Evolutionary conservation across 2,797 vertebrate genomes (phyloP).

Genomic region (Rachycentron canadum): DNA sequence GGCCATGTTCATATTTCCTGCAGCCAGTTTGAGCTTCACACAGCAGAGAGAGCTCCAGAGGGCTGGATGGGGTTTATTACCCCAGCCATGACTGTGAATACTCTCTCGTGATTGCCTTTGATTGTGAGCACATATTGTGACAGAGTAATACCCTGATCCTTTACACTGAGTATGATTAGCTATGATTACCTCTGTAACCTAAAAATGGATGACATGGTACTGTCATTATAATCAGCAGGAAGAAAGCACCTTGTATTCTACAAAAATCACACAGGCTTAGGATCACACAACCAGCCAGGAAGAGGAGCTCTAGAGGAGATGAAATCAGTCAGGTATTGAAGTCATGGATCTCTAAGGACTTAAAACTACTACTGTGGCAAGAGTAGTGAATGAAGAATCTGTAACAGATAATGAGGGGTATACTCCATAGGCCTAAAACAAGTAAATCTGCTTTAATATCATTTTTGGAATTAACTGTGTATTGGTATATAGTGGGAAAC

Average conservation of each 20-base stretch:
- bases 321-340: constrained; percentile 8
- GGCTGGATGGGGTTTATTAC: constrained; percentile 4
- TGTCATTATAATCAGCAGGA: constrained; percentile 31
- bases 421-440: no score
- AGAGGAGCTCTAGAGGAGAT: constrained; percentile 9
- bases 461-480: not conserved
- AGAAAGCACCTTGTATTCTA: not conserved
- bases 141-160: constrained; percentile 35
- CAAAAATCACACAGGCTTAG: constrained; percentile 15
- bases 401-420: no score
- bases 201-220: constrained; percentile 32
- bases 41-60: constrained; percentile 11
- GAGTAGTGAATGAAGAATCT: not conserved
- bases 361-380: not conserved
- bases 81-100: not conserved
- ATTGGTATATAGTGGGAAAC: not conserved
- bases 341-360: not conserved
- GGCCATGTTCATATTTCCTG: not conserved
- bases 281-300: constrained; percentile 18
- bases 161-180: constrained; percentile 50
- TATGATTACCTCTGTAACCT: constrained; percentile 55
- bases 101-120: constrained; percentile 53
- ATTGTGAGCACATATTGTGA: constrained; percentile 53
- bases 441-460: not conserved
- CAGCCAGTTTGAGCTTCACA: not conserved